Percentiles rank a stretch among this genome's conserved stretches.
phyloP scores from a whole-genome alignment of 2,113 vertebrate genomes.

The Scomber scombrus region DNA sequence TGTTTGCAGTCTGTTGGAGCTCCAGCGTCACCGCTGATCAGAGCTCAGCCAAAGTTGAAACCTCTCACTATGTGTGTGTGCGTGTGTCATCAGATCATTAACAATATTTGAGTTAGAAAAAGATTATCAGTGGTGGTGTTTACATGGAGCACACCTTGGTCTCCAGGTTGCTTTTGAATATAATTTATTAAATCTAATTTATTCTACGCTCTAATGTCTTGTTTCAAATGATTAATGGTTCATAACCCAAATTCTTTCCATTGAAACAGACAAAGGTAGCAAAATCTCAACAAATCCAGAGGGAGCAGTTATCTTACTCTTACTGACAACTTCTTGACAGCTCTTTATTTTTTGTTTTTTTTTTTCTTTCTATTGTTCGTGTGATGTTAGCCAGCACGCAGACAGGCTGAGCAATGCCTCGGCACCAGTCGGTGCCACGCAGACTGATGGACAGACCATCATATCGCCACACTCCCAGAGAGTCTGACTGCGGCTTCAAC shows the following conservation, averaged over 20 bases:
- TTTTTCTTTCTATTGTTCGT: conserved; percentile 35
- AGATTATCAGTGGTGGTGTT: neutral
- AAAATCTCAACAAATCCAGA: too few relatives aligned
- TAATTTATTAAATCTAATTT: too few relatives aligned
- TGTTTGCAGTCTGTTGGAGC: conserved; percentile 24
- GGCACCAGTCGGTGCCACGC: conserved; percentile 77
- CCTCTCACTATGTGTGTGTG: neutral
- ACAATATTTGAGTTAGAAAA: neutral
- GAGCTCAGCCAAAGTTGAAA: conserved; percentile 5
- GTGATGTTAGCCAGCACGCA: conserved; percentile 65
- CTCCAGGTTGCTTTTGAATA: too few relatives aligned
- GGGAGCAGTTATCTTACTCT: neutral
- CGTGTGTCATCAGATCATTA: neutral
- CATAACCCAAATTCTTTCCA: neutral
- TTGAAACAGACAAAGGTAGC: too few relatives aligned
- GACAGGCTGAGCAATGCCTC: conserved; percentile 65
- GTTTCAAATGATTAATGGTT: neutral
- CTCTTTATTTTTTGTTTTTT: neutral
- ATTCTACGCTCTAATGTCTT: neutral
- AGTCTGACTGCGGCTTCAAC: conserved; percentile 9
- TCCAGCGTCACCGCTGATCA: neutral
- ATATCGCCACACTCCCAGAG: conserved; percentile 20
- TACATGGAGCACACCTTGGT: neutral
- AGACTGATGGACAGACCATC: conserved; percentile 33
- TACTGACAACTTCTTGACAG: neutral